Evolutionary conservation across 1,140 invertebrate species (phyloP).

Genomic region (Plectrocnemia conspersa): DNA sequence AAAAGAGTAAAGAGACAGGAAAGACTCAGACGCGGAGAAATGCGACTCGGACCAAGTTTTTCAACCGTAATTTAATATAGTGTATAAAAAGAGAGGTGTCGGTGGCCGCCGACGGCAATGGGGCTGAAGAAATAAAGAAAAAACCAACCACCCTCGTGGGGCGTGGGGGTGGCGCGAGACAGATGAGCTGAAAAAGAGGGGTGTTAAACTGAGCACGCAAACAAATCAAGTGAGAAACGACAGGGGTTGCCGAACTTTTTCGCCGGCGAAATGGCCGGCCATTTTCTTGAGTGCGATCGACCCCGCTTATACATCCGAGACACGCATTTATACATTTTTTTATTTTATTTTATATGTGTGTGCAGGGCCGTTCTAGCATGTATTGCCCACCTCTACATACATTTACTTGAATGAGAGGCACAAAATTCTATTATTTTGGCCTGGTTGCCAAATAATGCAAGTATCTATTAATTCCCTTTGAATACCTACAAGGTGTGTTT

Average conservation of each 20-base stretch:
- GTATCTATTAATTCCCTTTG: too few relatives aligned
- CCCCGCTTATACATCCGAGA: constrained; percentile 20
- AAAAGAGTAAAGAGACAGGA: constrained; percentile 26
- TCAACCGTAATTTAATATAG: constrained; percentile 34
- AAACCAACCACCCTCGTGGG: not conserved
- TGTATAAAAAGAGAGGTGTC: constrained; percentile 15
- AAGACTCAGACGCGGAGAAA: constrained; percentile 23
- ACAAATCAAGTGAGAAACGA: constrained; percentile 33
- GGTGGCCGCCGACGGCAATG: constrained; percentile 1
- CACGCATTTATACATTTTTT: constrained; percentile 16
- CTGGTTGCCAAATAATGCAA: too few relatives aligned
- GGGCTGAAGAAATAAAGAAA: constrained; percentile 4
- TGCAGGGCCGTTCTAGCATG: too few relatives aligned
- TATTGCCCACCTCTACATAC: too few relatives aligned
- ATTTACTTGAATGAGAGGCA: too few relatives aligned
- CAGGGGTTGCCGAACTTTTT: constrained; percentile 29
- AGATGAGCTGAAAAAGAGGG: constrained; percentile 33
- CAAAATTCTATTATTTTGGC: too few relatives aligned
- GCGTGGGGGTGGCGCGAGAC: constrained; percentile 17
- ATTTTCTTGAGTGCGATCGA: constrained; percentile 31
- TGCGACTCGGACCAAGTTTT: constrained; percentile 28
- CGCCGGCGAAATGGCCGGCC: constrained; percentile 20
- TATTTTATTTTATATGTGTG: too few relatives aligned
- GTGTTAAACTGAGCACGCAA: constrained; percentile 34
- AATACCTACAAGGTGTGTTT: too few relatives aligned